Base-by-base conservation (phyloP, 2,888 invertebrate species). In the Carpatolechia fugitivella region DNA sequence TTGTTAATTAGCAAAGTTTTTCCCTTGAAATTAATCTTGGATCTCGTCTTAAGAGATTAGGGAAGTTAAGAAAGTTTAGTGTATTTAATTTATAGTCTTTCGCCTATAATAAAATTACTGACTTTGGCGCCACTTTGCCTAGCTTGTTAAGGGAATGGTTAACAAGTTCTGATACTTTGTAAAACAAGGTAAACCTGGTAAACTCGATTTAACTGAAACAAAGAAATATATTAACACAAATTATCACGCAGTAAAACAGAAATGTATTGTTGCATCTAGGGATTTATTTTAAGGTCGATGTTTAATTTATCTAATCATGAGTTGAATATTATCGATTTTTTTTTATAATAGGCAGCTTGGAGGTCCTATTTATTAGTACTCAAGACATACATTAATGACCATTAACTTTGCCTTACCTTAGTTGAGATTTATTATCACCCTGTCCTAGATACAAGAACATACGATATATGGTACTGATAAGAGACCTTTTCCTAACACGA, bases 81-180 rank as follows among this genome's bases (percentile, higher is more conserved):
- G 59, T 58, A 52, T 60, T 60, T 53, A 62, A 60, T 56, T 62
- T 62, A 60, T 62, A 59, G 57, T 56, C 46, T 48, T 31, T 48
- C 31, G 5, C 16, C 31, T 31, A 55, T 63, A 63, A 58, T 56
- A 50, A 36, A 60, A 58, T 64, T 62, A 62, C 56, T 56, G 54
- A 60, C 51, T 56, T 49, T 58, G 54, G 20, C 24, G 1, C 6
- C 8, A n/a, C 30, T 54, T 18, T 53, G 24, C 20, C 56, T 36
- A 6, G 56, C 61, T 67, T 69, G 58, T 62, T 63, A 61, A 59
- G 63, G 52, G 55, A 47, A 61, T 59, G 56, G 55, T 41, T 44
- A 44, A 52, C 33, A 38, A 52, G 31, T 41, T 52, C 31, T 1
- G 16, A 29, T 36, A 14, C 14, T 5, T 36, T 6, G 24, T 24